Conservation (phyloP, 2,113 vertebrate genomes). For the Petromus typicus region DNA sequence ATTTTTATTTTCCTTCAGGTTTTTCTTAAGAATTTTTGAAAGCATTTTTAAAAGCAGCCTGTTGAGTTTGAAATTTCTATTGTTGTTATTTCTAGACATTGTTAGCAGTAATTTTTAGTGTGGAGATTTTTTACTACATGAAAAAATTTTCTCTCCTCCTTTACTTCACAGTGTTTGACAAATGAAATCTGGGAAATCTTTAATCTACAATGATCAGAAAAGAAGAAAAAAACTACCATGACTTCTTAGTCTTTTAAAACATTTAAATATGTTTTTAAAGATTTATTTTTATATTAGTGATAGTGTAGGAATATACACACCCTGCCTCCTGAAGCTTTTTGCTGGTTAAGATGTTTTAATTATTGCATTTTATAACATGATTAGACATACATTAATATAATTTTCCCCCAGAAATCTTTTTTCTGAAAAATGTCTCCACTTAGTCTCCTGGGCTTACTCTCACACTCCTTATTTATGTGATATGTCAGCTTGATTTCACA, state of each 20-base stretch:
- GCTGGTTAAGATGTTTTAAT: background rate
- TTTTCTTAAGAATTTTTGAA: background rate
- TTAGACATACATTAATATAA: background rate
- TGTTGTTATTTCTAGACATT: background rate
- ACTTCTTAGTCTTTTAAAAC: background rate
- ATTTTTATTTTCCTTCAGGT: background rate
- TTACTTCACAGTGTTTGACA: background rate
- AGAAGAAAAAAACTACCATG: too few species aligned
- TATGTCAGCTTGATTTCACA: background rate
- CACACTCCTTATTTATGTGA: background rate
- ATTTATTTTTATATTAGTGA: background rate
- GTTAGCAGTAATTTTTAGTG: background rate
- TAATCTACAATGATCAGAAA: background rate
- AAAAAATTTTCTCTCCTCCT: background rate
- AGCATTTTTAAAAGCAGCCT: background rate
- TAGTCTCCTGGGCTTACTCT: background rate
- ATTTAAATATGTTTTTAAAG: background rate
- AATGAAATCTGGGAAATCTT: background rate
- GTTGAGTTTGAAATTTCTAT: background rate
- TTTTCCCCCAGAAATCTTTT: background rate
- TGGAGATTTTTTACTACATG: background rate
- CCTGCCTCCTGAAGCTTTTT: background rate
- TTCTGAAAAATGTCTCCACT: background rate
- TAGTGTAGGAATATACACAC: background rate
- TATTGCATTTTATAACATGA: background rate